Base-by-base conservation (phyloP, 2,797 vertebrate genomes). In the Catamblyrhynchus diadema region DNA sequence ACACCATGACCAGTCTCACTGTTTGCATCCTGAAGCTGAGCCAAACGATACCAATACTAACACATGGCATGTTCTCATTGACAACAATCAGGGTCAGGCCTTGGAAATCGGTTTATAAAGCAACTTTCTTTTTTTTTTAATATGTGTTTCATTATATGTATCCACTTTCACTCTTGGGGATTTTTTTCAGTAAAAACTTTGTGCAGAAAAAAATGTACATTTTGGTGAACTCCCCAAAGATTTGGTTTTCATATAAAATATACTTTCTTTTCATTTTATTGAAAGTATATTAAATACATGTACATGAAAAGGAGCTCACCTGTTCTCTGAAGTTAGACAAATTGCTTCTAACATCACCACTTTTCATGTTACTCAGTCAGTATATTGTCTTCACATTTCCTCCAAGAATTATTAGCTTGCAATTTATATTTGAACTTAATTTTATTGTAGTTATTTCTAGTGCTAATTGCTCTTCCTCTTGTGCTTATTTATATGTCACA, bases 311-410 rank as follows among this genome's bases (percentile, higher is more conserved):
- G 2, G 2, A 81, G 11, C 30, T 70, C 22, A 7, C 3, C 11
- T 62, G 13, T 67, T 45, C 8, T 51, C 27, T 90, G 48, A 73
- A 81, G 12, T 50, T 54, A 45, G 18, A 50, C 4, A 16, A 50
- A 17, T 41, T 8, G 0, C 3, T 86, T 86, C 47, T 28, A 75
- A 30, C 3, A 41, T 9, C 6, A 64, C 1, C 1, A 14, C 1
- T 65, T 91, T 57, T 53, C 6, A n/a, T n/a, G 15, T 71, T 66
- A 14, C 3, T 81, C 3, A 0, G 7, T 20, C 24, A 44, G 2
- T 23, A 44, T 27, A 21, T 79, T 61, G 32, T 69, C 7, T n/a
- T n/a, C n/a, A n/a, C n/a, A n/a, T n/a, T n/a, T n/a, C n/a, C 3
- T 69, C 16, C 14, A 75, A 47, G 18, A 54, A 0, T 20, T 32